Conservation (phyloP, 1,140 invertebrate species). For the Hormaphis cornu region DNA sequence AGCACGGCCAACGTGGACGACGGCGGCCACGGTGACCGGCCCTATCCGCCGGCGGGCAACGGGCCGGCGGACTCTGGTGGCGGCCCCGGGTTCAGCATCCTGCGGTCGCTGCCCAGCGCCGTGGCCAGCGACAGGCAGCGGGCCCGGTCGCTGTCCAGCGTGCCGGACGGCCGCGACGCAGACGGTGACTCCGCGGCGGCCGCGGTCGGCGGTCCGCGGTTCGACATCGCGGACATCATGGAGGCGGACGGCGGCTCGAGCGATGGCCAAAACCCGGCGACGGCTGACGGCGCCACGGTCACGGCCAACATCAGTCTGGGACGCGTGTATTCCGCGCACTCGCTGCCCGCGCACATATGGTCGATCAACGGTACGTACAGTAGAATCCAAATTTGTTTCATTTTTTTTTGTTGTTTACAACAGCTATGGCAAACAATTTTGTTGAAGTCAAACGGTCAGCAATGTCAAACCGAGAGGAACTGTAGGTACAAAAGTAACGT, state of each 20-base stretch:
- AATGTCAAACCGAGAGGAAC: no score
- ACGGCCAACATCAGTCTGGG: constrained; percentile 44
- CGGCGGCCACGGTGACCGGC: constrained; percentile 59
- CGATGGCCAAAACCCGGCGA: constrained; percentile 44
- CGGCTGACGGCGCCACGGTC: constrained; percentile 41
- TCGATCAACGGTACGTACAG: constrained; percentile 76
- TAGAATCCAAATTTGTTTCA: no score
- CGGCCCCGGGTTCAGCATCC: constrained; percentile 58
- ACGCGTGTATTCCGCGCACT: constrained; percentile 75
- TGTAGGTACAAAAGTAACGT: no score
- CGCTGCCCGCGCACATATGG: constrained; percentile 82
- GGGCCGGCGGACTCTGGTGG: constrained; percentile 55
- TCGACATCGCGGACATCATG: constrained; percentile 52
- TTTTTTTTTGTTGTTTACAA: neutral
- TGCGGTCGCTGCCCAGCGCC: constrained; percentile 61
- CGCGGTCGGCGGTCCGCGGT: constrained; percentile 40
- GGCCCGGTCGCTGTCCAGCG: constrained; percentile 70
- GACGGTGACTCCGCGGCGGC: constrained; percentile 36
- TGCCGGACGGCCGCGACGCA: constrained; percentile 52
- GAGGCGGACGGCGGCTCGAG: constrained; percentile 51
- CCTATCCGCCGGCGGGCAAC: constrained; percentile 67
- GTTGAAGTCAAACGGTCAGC: no score
- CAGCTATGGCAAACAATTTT: neutral
- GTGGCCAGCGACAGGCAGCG: constrained; percentile 60
- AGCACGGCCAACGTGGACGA: constrained; percentile 63